phyloP scores from a whole-genome alignment of 2,888 invertebrate genomes.

The Tigriopus californicus region DNA sequence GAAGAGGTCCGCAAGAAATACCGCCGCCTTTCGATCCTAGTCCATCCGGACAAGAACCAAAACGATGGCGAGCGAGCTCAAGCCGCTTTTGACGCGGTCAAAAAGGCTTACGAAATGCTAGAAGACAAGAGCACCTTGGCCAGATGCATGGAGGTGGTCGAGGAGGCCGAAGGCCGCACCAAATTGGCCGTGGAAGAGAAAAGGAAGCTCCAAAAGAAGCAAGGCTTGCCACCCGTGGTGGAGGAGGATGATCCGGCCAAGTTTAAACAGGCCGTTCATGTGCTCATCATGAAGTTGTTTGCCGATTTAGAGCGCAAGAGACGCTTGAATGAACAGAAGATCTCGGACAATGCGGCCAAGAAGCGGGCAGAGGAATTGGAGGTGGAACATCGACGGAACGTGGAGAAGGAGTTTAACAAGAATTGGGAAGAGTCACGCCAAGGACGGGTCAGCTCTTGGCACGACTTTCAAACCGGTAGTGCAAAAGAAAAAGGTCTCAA shows the following conservation, averaged over 20 bases:
- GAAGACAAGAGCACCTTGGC: conserved; percentile 85
- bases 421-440: conserved; percentile 95
- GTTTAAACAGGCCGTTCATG: conserved; percentile 74
- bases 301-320: conserved; percentile 85
- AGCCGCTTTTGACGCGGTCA: conserved; percentile 38
- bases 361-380: conserved; percentile 84
- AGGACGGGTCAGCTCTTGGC: conserved; percentile 80
- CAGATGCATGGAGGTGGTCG: conserved; percentile 85
- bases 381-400: conserved; percentile 66
- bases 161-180: conserved; percentile 85
- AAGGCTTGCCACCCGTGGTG: conserved; percentile 28
- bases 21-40: conserved; percentile 26
- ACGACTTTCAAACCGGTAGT: conserved; percentile 39
- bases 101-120: conserved; percentile 82
- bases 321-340: background rate
- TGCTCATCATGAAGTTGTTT: conserved; percentile 93
- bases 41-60: conserved; percentile 98
- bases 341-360: conserved; percentile 62
- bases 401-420: conserved; percentile 41
- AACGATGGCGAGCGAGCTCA: conserved; percentile 88
- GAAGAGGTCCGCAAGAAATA: conserved; percentile 90
- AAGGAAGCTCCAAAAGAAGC: conserved; percentile 63
- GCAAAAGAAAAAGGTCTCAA: conserved; percentile 17
- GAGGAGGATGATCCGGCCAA: conserved; percentile 45
- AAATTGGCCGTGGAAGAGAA: conserved; percentile 62